Conservation (phyloP, 2,888 invertebrate species). For the Heliconius aoede region DNA sequence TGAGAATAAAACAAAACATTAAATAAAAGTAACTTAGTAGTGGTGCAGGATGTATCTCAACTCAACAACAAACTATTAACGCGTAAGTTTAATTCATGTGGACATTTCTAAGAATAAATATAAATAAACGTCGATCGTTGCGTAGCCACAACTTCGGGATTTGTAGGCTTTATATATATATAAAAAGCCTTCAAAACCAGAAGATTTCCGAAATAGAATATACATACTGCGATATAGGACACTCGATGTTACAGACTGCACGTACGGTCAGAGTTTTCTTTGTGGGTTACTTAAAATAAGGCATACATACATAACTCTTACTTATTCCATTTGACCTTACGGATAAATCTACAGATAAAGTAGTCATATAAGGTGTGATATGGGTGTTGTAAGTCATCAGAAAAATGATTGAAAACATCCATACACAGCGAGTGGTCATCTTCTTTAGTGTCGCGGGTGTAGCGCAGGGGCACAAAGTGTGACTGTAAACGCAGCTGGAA, state of each 20-base stretch:
- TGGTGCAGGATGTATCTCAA: conserved; percentile 33
- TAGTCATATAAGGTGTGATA: neutral
- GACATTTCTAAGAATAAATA: conserved; percentile 40
- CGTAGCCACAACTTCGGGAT: neutral
- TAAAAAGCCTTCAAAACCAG: too few species aligned
- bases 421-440: too few species aligned
- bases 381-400: neutral
- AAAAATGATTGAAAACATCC: neutral
- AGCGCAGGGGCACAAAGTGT: too few species aligned
- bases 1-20: neutral
- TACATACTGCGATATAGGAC: too few species aligned
- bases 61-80: conserved; percentile 18
- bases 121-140: conserved; percentile 14
- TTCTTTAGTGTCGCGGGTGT: too few species aligned
- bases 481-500: too few species aligned
- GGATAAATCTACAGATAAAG: neutral
- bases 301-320: too few species aligned
- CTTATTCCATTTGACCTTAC: too few species aligned
- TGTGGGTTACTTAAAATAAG: neutral
- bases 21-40: conserved; percentile 24
- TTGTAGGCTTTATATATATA: neutral
- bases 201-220: too few species aligned
- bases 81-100: conserved; percentile 26
- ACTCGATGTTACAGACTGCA: neutral
- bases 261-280: neutral